Conservation (phyloP, 2,888 invertebrate genomes). For the Linnaemya vulpina region DNA sequence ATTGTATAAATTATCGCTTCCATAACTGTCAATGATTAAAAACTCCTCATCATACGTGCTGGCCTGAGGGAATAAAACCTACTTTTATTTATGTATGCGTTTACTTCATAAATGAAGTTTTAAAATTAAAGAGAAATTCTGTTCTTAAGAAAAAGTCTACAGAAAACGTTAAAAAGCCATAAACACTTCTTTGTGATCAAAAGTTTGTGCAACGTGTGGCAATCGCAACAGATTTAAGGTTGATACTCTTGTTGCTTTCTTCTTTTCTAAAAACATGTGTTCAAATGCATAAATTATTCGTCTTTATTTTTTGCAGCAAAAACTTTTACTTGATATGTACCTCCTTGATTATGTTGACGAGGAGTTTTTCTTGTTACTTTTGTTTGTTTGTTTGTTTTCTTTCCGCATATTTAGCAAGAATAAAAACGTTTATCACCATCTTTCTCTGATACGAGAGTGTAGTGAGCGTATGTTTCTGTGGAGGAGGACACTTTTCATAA, state of each 20-base stretch:
- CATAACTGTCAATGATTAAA: constrained; percentile 29
- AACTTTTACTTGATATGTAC: constrained; percentile 50
- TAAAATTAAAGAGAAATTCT: constrained; percentile 43
- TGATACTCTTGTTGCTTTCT: constrained; percentile 21
- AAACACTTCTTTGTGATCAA: constrained; percentile 66
- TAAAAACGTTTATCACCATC: constrained; percentile 47
- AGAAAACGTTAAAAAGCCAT: constrained; percentile 45
- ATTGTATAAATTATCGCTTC: constrained; percentile 36
- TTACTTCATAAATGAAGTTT: constrained; percentile 20
- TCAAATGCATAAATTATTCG: constrained; percentile 45
- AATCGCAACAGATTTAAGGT: constrained; percentile 37
- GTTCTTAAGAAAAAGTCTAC: constrained; percentile 2
- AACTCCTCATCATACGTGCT: constrained; percentile 3
- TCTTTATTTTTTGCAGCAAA: not conserved
- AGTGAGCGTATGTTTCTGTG: constrained; percentile 34
- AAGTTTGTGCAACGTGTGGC: constrained; percentile 1
- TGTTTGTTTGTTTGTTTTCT: not conserved
- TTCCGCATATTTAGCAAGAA: constrained; percentile 30
- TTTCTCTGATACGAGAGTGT: constrained; percentile 1
- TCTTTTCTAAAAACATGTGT: constrained; percentile 34
- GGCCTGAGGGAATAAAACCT: constrained; percentile 35
- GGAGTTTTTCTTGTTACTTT: constrained; percentile 11
- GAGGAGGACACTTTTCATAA: constrained; percentile 65
- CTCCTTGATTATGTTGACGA: constrained; percentile 42
- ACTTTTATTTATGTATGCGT: not conserved